Percentiles rank a stretch among this genome's conserved stretches.
Evolutionary conservation across 2,113 vertebrate genomes (phyloP).

Genomic region (Lepidiolamprologus cunningtoni): DNA sequence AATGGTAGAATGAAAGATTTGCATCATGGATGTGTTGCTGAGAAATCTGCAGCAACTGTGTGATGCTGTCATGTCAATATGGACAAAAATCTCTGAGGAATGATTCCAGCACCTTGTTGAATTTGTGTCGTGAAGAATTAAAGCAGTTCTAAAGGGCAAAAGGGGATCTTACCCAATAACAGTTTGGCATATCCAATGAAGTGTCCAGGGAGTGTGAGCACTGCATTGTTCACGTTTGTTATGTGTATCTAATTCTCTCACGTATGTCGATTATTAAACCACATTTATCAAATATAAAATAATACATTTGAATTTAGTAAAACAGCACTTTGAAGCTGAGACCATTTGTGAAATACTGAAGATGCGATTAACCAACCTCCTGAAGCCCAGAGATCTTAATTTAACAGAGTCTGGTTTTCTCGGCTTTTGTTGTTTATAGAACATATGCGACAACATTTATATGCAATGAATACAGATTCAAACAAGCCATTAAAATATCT

Average conservation of each 20-base stretch:
- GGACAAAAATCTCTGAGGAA: background rate
- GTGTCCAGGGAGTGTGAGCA: background rate
- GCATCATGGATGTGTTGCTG: background rate
- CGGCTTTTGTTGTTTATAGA: background rate
- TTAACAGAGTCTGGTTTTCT: background rate
- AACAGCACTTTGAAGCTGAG: background rate
- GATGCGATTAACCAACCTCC: background rate
- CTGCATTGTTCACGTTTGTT: background rate
- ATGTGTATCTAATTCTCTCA: background rate
- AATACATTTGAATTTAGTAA: background rate
- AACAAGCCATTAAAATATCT: background rate
- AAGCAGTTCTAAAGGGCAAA: background rate
- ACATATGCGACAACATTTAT: background rate
- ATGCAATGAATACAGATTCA: background rate
- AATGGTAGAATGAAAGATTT: background rate
- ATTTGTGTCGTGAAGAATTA: background rate
- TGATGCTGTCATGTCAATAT: background rate
- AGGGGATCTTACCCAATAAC: background rate
- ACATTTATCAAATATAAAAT: background rate
- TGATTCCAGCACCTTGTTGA: background rate
- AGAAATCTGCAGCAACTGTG: background rate
- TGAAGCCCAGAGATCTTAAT: background rate
- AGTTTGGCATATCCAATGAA: background rate
- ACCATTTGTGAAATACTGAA: background rate
- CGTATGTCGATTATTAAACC: background rate